A percentile compares a stretch with the other conserved stretches of the same genome.
Conservation (phyloP, 1,140 invertebrate species). For the Aphis gossypii region DNA sequence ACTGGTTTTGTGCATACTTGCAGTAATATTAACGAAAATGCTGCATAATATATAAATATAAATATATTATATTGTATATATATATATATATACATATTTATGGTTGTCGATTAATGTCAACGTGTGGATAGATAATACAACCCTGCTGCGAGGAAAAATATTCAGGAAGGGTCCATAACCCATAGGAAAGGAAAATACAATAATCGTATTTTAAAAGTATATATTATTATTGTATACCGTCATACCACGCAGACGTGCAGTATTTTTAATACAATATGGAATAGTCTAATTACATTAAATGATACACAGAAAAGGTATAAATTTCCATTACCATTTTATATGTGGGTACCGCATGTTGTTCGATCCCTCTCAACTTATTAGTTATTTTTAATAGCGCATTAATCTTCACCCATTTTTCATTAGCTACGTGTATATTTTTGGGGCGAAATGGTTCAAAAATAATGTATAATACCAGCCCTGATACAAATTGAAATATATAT, state of each 20-base stretch:
- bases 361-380: slow-evolving; percentile 42
- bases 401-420: slow-evolving; percentile 40
- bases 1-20: neutral
- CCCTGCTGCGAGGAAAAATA: slow-evolving; percentile 21
- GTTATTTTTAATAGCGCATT: slow-evolving; percentile 33
- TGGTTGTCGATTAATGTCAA: slow-evolving; percentile 9
- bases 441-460: slow-evolving; percentile 5
- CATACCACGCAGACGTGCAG: neutral
- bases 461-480: neutral
- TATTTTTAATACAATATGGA: slow-evolving; percentile 11
- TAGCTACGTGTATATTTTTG: slow-evolving; percentile 6
- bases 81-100: neutral
- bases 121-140: neutral
- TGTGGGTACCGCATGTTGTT: slow-evolving; percentile 47
- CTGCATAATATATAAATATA: neutral
- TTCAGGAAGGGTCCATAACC: neutral
- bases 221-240: neutral
- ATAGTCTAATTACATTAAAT: slow-evolving; percentile 47
- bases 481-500: neutral
- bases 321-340: slow-evolving; percentile 38
- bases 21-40: no score
- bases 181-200: neutral
- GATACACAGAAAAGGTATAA: slow-evolving; percentile 47
- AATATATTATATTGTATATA: no score
- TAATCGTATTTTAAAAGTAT: slow-evolving; percentile 26